phyloP scores from a whole-genome alignment of 2,113 vertebrate genomes.

The Eleginops maclovinus region DNA sequence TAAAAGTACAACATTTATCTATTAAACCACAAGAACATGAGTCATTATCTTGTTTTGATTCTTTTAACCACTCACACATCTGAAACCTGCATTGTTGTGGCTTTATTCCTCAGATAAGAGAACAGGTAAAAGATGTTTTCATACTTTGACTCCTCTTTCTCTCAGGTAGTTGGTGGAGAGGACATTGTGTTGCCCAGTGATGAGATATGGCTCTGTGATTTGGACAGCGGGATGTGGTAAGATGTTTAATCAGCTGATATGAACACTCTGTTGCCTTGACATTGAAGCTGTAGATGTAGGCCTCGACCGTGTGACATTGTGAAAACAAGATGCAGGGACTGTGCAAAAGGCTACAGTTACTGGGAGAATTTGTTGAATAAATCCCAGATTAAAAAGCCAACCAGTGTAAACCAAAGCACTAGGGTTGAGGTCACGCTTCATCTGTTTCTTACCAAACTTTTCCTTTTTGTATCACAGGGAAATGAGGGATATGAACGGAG shows the following conservation, averaged over 20 bases:
- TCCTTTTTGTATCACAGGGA: slow-evolving; percentile 80
- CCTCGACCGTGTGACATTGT: not conserved
- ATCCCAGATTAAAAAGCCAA: not conserved
- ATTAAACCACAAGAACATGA: not conserved
- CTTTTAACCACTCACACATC: not conserved
- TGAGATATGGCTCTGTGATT: slow-evolving; percentile 95
- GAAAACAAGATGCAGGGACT: not conserved
- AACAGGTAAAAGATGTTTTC: not conserved
- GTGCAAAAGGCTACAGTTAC: not conserved
- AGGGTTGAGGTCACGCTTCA: not conserved
- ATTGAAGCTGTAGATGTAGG: not conserved
- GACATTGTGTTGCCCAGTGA: slow-evolving; percentile 90
- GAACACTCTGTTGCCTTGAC: slow-evolving; percentile 23
- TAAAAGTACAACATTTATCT: not conserved
- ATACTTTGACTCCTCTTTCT: not conserved
- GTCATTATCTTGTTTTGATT: not conserved
- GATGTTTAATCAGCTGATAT: slow-evolving; percentile 43
- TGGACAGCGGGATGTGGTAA: slow-evolving; percentile 91
- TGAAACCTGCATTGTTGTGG: no score
- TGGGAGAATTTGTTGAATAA: not conserved
- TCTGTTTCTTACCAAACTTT: not conserved
- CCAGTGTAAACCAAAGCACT: not conserved
- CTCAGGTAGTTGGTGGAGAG: slow-evolving; percentile 88
- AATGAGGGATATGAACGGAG: slow-evolving; percentile 88
- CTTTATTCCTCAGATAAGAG: not conserved